phyloP scores from a whole-genome alignment of 2,888 invertebrate species.

The Prosapia bicincta region DNA sequence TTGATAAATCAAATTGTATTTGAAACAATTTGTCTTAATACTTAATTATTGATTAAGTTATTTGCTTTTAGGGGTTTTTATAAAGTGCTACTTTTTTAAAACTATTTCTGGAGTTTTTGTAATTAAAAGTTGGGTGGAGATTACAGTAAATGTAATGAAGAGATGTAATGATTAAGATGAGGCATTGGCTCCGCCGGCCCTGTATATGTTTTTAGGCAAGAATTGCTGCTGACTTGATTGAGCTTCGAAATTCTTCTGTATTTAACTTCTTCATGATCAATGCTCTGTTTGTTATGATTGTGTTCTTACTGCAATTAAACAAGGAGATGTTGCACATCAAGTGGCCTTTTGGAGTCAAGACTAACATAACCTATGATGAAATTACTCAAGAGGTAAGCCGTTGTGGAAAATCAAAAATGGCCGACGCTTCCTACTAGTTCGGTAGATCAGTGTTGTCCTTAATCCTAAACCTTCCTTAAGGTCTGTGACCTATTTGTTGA shows the following conservation, averaged over 20 bases:
- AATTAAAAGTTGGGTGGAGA: not conserved
- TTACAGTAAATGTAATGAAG: not conserved
- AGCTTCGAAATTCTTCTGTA: slow-evolving; percentile 90
- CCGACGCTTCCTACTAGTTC: not conserved
- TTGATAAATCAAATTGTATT: too few species aligned
- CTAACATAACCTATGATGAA: slow-evolving; percentile 89
- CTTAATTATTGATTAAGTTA: too few species aligned
- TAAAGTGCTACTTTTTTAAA: too few species aligned
- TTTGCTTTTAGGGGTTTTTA: too few species aligned
- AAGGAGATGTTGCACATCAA: slow-evolving; percentile 94
- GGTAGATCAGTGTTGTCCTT: not conserved
- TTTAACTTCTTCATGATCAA: slow-evolving; percentile 99
- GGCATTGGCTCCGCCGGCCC: slow-evolving; percentile 2
- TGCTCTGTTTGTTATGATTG: slow-evolving; percentile 97
- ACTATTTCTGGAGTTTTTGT: too few species aligned
- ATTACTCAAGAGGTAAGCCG: slow-evolving; percentile 83
- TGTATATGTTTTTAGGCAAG: slow-evolving; percentile 68
- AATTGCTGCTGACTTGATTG: slow-evolving; percentile 87
- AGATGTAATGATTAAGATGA: not conserved
- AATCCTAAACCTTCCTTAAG: not conserved
- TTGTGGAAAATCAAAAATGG: slow-evolving; percentile 9
- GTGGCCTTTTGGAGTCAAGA: slow-evolving; percentile 94
- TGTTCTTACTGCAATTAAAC: slow-evolving; percentile 97
- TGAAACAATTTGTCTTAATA: too few species aligned
- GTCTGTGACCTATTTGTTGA: not conserved